Evolutionary conservation across 2,888 invertebrate genomes (phyloP).

Genomic region (Escarpia spicata): DNA sequence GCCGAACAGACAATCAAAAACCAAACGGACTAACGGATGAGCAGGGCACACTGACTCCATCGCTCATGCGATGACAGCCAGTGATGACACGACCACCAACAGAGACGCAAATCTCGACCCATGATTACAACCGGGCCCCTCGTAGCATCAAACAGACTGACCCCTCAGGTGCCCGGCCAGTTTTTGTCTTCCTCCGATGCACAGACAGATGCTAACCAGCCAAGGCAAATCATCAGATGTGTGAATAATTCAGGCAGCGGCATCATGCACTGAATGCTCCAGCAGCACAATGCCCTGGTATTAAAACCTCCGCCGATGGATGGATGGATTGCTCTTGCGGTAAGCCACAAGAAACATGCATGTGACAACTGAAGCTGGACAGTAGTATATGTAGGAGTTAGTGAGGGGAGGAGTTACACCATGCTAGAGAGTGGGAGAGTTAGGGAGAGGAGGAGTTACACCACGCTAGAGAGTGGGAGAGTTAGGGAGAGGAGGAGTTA

Average conservation of each 20-base stretch:
- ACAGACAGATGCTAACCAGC: slow-evolving; percentile 5
- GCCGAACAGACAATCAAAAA: not conserved
- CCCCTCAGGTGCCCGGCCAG: not conserved
- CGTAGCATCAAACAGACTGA: slow-evolving; percentile 2
- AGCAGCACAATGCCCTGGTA: not conserved
- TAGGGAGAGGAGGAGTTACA: no score
- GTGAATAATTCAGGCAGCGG: not conserved
- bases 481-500: no score
- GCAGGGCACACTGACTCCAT: not conserved
- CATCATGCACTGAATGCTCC: not conserved
- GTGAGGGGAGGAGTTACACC: no score
- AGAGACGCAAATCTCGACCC: not conserved
- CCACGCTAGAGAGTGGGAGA: no score
- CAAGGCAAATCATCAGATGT: not conserved
- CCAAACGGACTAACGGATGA: not conserved
- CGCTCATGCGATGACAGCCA: not conserved
- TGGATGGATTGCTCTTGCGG: not conserved
- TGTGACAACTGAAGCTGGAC: not conserved
- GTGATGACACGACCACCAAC: not conserved
- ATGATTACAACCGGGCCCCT: slow-evolving; percentile 7
- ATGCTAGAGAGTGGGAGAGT: no score
- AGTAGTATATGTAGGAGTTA: not conserved
- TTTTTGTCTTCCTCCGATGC: not conserved
- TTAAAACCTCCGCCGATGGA: not conserved
- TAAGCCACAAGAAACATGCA: not conserved